These are phyloP conservation scores for Trichacis sp. DNA, from an alignment of 2,888 invertebrate genomes.

Conservation along the genomic window DNA sequence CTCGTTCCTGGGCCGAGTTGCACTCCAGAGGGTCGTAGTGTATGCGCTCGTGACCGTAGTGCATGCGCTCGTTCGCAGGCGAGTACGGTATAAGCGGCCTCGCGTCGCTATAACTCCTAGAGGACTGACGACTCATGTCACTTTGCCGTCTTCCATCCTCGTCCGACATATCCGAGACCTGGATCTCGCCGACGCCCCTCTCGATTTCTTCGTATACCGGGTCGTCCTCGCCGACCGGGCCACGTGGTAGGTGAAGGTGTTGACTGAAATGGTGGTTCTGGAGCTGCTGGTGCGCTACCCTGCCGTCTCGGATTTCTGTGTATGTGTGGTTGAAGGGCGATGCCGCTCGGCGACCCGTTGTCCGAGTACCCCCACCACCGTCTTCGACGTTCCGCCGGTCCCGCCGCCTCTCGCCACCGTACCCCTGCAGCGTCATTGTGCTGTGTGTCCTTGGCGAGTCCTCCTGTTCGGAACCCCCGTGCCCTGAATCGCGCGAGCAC, in stretches of 20 bases:
- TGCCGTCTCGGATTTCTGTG: constrained; percentile 77
- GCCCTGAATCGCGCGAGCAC: constrained; percentile 76
- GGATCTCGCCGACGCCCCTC: constrained; percentile 73
- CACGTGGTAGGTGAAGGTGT: constrained; percentile 69
- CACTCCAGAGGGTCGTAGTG: constrained; percentile 56
- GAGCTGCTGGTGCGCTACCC: constrained; percentile 62
- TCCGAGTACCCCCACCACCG: constrained; percentile 68
- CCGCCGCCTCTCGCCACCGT: constrained; percentile 50
- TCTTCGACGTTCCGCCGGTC: constrained; percentile 36
- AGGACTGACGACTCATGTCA: constrained; percentile 78
- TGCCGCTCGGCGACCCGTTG: constrained; percentile 68
- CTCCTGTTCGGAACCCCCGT: constrained; percentile 77
- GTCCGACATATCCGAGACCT: constrained; percentile 83
- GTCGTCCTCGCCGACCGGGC: constrained; percentile 72
- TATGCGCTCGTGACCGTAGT: constrained; percentile 53
- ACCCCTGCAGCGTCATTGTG: constrained; percentile 67
- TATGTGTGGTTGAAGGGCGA: constrained; percentile 82
- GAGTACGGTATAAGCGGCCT: constrained; percentile 85
- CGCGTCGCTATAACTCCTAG: constrained; percentile 84
- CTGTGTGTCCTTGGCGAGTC: constrained; percentile 76
- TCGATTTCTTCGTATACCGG: constrained; percentile 88
- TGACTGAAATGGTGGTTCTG: constrained; percentile 71
- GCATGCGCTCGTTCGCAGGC: constrained; percentile 74
- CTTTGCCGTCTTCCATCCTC: constrained; percentile 82
- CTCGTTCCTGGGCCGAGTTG: constrained; percentile 58